phyloP scores from a whole-genome alignment of 2,797 vertebrate species.

The Peromyscus aztecus region DNA sequence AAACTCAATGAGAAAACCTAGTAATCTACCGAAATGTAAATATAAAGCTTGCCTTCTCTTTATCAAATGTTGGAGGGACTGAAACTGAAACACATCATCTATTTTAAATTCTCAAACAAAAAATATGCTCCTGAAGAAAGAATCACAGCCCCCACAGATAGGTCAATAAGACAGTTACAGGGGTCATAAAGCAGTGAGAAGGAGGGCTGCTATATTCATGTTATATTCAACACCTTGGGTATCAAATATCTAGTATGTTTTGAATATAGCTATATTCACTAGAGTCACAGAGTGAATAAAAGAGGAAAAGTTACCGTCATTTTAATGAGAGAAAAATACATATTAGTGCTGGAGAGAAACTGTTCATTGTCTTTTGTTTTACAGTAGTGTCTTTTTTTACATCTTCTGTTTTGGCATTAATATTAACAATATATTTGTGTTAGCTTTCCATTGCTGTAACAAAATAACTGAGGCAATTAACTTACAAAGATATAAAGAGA shows the following conservation, averaged over 20 bases:
- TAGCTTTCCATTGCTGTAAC: neutral
- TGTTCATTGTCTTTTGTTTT: neutral
- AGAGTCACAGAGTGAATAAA: neutral
- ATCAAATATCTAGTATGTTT: neutral
- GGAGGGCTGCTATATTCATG: neutral
- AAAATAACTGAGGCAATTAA: neutral
- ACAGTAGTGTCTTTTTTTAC: neutral
- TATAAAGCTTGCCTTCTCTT: neutral
- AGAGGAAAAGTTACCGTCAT: neutral
- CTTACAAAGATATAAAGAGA: neutral
- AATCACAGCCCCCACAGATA: neutral
- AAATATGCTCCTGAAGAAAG: neutral
- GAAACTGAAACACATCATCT: neutral
- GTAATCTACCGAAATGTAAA: neutral
- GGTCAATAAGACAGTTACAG: neutral
- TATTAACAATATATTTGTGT: neutral
- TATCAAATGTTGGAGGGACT: neutral
- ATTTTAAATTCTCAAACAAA: neutral
- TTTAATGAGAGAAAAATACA: neutral
- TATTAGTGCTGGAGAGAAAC: neutral
- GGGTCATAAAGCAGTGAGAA: neutral
- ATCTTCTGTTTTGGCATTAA: neutral
- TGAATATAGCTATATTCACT: neutral
- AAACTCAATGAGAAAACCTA: neutral
- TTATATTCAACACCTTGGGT: neutral